phyloP scores from a whole-genome alignment of 2,113 vertebrate genomes.

The Tetrax tetrax region DNA sequence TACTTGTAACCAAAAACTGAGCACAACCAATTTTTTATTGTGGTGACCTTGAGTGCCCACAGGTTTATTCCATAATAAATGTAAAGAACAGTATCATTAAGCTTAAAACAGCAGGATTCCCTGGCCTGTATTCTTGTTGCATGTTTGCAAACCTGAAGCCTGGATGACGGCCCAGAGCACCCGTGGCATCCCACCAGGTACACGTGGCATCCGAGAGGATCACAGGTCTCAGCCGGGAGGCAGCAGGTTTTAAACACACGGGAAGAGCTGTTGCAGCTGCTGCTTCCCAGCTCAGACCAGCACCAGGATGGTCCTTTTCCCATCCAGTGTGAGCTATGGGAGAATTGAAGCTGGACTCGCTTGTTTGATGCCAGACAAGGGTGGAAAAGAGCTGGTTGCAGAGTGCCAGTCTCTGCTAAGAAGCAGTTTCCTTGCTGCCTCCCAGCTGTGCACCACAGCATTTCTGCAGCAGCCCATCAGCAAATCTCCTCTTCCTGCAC shows the following conservation, averaged over 20 bases:
- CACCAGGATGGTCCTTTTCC: background rate
- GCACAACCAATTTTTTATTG: background rate
- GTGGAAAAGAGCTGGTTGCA: background rate
- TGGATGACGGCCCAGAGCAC: background rate
- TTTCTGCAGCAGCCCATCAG: background rate
- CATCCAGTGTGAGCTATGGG: rapidly evolving
- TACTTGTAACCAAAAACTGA: background rate
- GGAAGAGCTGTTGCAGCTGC: background rate
- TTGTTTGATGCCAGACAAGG: background rate
- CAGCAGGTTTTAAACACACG: background rate
- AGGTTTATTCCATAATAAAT: background rate
- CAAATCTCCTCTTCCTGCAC: background rate
- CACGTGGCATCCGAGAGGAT: rapidly evolving
- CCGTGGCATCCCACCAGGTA: background rate
- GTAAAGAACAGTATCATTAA: background rate
- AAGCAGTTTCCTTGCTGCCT: background rate
- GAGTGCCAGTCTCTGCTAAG: background rate
- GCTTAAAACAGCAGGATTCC: background rate
- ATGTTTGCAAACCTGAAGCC: background rate
- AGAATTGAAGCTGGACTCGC: background rate
- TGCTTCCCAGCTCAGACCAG: background rate
- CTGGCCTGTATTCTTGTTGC: background rate
- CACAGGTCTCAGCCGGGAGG: background rate
- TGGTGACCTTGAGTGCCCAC: background rate
- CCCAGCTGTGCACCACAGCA: background rate